Percentiles rank a stretch among this genome's conserved stretches.
These are phyloP conservation scores for Sinhomidia bicolor DNA, from an alignment of 2,888 invertebrate species.

Conservation along the genomic window DNA sequence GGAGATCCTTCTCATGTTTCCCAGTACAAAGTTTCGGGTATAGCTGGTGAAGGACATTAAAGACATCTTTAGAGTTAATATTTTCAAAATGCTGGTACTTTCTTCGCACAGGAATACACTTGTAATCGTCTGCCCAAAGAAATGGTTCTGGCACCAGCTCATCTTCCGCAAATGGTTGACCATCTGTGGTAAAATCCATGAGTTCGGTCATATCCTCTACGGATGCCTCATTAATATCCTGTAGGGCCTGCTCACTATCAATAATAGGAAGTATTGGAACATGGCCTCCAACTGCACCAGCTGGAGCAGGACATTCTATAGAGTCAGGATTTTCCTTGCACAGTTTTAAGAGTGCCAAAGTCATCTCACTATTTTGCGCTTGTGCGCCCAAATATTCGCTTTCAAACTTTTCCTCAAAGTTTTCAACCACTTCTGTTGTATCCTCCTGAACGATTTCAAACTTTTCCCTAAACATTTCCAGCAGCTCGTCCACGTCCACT, in stretches of 20 bases:
- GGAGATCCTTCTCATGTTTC: conserved; percentile 63
- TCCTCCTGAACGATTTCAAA: conserved; percentile 28
- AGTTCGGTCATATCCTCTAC: neutral
- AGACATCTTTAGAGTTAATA: conserved; percentile 67
- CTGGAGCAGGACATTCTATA: neutral
- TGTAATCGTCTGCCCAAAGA: conserved; percentile 69
- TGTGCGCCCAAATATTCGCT: conserved; percentile 62
- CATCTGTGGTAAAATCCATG: conserved; percentile 56
- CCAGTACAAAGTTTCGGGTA: conserved; percentile 70
- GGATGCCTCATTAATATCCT: conserved; percentile 35
- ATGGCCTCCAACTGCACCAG: neutral
- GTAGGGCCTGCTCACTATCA: neutral
- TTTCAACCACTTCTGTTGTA: neutral
- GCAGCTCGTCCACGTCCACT: conserved; percentile 50
- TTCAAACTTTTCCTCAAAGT: conserved; percentile 46
- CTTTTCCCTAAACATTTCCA: conserved; percentile 46
- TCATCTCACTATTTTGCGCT: conserved; percentile 52
- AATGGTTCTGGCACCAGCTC: conserved; percentile 73
- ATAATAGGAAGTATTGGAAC: neutral
- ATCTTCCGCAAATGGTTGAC: conserved; percentile 67
- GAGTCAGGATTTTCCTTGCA: conserved; percentile 33
- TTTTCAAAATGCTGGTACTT: conserved; percentile 60
- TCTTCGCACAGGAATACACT: conserved; percentile 60
- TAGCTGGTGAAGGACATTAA: conserved; percentile 59
- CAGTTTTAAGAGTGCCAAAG: conserved; percentile 28